These are phyloP conservation scores for Lasiurus borealis DNA, from an alignment of 2,113 vertebrate species.

Conservation along the genomic window DNA sequence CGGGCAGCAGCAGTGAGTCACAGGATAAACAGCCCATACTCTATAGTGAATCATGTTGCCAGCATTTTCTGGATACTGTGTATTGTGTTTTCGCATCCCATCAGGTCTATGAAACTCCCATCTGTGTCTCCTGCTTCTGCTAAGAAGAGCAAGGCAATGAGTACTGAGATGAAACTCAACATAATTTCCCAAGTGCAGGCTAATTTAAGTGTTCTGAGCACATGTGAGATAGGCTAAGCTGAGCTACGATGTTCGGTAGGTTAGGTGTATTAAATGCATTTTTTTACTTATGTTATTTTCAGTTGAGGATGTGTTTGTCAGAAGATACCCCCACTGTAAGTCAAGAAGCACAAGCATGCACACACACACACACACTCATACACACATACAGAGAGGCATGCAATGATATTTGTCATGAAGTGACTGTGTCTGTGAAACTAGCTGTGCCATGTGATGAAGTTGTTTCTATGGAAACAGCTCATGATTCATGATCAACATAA, in stretches of 20 bases:
- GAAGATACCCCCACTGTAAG: neutral
- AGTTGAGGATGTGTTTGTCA: neutral
- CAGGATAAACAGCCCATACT: neutral
- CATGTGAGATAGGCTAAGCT: neutral
- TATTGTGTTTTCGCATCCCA: neutral
- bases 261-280: neutral
- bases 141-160: neutral
- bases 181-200: neutral
- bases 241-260: no score
- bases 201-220: neutral
- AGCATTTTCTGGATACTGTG: neutral
- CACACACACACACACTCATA: neutral
- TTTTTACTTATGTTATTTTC: neutral
- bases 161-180: neutral
- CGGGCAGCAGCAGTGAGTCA: neutral
- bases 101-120: neutral
- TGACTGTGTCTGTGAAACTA: conserved; percentile 56
- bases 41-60: neutral
- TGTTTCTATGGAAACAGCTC: conserved; percentile 74
- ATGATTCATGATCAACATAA: conserved; percentile 68
- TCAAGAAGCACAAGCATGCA: neutral
- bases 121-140: neutral
- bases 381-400: neutral
- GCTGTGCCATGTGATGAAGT: conserved; percentile 47
- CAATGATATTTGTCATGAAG: conserved; percentile 48